Conservation (phyloP, 1,140 invertebrate species). For the Bicyclus anynana region DNA sequence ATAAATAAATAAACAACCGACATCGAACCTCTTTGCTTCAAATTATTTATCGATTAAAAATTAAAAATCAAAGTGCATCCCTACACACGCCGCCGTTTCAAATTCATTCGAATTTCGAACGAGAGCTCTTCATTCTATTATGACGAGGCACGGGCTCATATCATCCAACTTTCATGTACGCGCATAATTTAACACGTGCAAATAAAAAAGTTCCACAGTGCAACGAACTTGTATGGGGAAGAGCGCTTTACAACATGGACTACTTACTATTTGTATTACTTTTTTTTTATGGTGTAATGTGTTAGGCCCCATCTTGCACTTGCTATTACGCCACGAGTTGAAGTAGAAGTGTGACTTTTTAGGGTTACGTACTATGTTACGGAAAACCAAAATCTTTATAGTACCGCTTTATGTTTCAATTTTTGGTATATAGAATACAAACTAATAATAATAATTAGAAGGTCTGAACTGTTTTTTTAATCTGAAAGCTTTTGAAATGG, state of each 20-base stretch:
- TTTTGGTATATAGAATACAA: no score
- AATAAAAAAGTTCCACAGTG: slow-evolving; percentile 25
- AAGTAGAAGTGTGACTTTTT: background rate
- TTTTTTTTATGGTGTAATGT: slow-evolving; percentile 9
- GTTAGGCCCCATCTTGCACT: background rate
- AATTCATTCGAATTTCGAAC: slow-evolving; percentile 42
- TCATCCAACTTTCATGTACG: slow-evolving; percentile 39
- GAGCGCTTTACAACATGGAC: slow-evolving; percentile 9
- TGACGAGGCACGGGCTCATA: slow-evolving; percentile 36
- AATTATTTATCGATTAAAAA: no score
- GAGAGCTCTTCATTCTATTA: slow-evolving; percentile 38
- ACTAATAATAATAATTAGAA: no score
- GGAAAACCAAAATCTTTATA: no score
- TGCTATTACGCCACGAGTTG: background rate
- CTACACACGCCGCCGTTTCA: slow-evolving; percentile 25
- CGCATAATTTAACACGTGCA: slow-evolving; percentile 37
- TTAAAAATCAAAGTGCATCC: no score
- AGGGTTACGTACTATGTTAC: background rate
- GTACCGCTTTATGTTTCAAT: no score
- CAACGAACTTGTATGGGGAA: slow-evolving; percentile 15
- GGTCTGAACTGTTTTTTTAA: no score
- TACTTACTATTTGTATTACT: slow-evolving; percentile 1
- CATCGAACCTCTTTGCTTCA: no score
- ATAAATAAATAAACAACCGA: no score
- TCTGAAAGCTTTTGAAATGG: no score